Base-by-base conservation (phyloP, 2,797 vertebrate genomes). In the Chromobotia macracanthus region DNA sequence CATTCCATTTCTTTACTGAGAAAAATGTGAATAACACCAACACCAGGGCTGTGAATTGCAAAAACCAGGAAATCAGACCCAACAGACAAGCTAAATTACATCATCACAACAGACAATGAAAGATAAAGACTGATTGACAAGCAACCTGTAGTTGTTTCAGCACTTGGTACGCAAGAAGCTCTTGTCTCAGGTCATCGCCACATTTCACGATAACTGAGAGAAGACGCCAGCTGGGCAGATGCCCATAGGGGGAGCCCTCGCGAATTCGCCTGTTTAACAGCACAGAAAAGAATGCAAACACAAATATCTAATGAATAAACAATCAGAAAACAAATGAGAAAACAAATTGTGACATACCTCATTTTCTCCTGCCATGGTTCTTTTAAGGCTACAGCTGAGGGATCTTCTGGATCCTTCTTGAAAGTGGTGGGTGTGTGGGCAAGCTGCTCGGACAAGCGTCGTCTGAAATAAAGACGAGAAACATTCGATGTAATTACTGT, bases 351-450 rank as follows among this genome's bases (percentile, higher is more conserved):
- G n/a, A 86, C 92, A 84, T 84, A 98, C 97, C 95, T 91, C 75
- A 97, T 96, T 91, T 98, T 98, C 89, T 99, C 97, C 89, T 98
- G 94, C 97, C 97, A 99, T 0, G 97, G 97, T 82, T 99, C 97
- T 87, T 99, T 98, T 65, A 99, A 94, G 41, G 97, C 97, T 35
- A 98, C 97, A 0, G 97, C 97, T 0, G 97, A 98, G 0, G 97
- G 97, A 83, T 99, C 97, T 87, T 99, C 96, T 0, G 97, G 97
- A 83, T 99, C 97, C 68, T 95, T 91, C 72, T 81, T 95, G 85
- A 99, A 99, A n/a, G 96, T 92, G 2, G 96, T 99, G 2, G 97
- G 97, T 0, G 97, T 95, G 84, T 97, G 96, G 0, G 96, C 96
- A 35, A 99, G 88, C 90, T 99, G 96, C 89, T 99, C 97, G 0